Evolutionary conservation across 2,113 vertebrate species (phyloP), one percentile per base, ranked within the genome.

Genomic region (Dipodomys stephensi): DNA sequence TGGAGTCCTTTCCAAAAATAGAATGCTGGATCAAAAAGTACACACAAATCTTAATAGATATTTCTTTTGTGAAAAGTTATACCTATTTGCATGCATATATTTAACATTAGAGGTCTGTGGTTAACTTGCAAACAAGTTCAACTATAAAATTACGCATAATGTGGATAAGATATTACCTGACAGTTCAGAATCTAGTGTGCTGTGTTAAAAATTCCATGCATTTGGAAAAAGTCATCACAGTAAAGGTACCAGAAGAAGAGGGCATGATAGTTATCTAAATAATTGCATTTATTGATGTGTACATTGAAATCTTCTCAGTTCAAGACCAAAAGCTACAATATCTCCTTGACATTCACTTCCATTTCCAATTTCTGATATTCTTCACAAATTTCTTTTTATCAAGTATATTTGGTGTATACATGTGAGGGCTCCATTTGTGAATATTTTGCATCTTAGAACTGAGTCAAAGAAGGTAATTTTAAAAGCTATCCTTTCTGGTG

Each of bases 121-220:
- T 46, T 71, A 69, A 83, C 23, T 78, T 94, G 32, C 35, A 74
- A 87, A 62, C 6, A 87, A 87, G 90, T 13, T 82, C 60, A 88
- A 74, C 23, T 60, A 10, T 57, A 65, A 94, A 22, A 25, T n/a
- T 69, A 86, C 27, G 53, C n/a, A 57, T 46, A 35, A 28, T 80
- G 8, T 84, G 11, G 67, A 85, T 83, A 82, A 46, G 57, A 49
- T 86, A 65, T 78, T 65, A 23, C 72, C 32, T 83, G 69, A 53
- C 74, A 71, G 20, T 39, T 65, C 65, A 69, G 32, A 88, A 46
- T 6, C 44, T 79, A 1, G 13, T 32, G 12, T 46, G 68, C 67
- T 69, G 65, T 13, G 11, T 1, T n/a, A 72, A 90, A 93, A 88
- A 65, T 12, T 65, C 11, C 28, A 65, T 11, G 13, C 6, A 73